Base-by-base conservation (phyloP, 2,888 invertebrate species). In the Amphipoea lucens region DNA sequence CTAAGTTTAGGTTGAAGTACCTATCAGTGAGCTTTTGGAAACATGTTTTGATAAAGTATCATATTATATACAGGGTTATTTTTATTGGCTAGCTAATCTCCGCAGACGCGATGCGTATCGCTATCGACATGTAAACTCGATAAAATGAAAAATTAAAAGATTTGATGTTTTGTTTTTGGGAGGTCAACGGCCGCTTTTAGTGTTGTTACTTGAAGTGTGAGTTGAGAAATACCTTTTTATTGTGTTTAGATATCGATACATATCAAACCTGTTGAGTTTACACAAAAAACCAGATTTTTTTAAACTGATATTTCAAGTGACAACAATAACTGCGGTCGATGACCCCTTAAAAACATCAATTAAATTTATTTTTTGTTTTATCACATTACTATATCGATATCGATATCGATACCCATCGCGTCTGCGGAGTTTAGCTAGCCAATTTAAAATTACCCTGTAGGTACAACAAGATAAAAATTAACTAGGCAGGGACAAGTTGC, bases 401-500 rank as follows among this genome's bases (percentile, higher is more conserved):
- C 11, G n/a, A 60, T n/a, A 57, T 57, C 11, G n/a, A 60, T n/a
- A 11, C 11, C n/a, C 4, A n/a, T 60, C 11, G n/a, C 1, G 4
- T n/a, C 11, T 60, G 12, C n/a, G n/a, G 57, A 60, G 57, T n/a
- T 60, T 60, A n/a, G 23, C 4, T 9, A 57, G 9, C 9, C 9
- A 23, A 57, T 23, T 23, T 57, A 57, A 57, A 23, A 57, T 57
- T n/a, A 57, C 57, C 9, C 57, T n/a, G 4, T 11, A 29, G n/a
- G 20, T 40, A 65, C 6, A 81, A 36, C n/a, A 57, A 29, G 57
- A 68, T 68, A 83, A 72, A 81, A 74, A 72, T 54, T 63, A 20
- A 79, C 63, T 65, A 83, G 72, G 74, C 67, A 72, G 48, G 63
- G 23, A 79, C 63, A 71, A 63, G 73, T 63, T 81, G 77, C 77